Evolutionary conservation across 2,113 vertebrate species (phyloP).

Genomic region (Hymenochirus boettgeri): DNA sequence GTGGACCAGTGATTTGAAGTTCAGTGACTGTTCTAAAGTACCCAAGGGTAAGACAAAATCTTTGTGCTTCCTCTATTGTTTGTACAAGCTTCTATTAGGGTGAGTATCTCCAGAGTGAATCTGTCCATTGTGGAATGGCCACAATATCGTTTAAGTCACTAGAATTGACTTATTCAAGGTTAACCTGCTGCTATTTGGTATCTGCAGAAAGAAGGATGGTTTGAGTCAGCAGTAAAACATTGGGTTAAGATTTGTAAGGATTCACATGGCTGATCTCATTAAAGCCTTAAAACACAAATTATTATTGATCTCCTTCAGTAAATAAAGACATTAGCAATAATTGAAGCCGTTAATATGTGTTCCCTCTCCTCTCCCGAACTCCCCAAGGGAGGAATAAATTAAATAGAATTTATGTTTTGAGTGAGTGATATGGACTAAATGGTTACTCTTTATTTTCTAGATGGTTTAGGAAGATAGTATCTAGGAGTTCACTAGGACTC

Average conservation of each 20-base stretch:
- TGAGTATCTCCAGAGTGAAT: no score
- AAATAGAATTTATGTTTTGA: neutral
- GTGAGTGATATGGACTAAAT: neutral
- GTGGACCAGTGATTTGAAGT: no score
- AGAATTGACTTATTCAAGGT: no score
- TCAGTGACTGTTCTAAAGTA: no score
- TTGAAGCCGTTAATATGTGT: neutral
- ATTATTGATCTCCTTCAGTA: slow-evolving; percentile 1
- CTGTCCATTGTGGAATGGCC: no score
- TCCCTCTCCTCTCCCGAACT: neutral
- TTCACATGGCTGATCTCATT: neutral
- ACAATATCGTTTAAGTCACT: no score
- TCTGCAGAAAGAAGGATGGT: no score
- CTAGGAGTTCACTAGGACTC: no score
- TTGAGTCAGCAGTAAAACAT: neutral
- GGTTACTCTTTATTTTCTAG: neutral
- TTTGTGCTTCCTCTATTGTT: no score
- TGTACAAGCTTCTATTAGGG: no score
- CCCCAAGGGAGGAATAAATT: neutral
- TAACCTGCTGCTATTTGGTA: no score
- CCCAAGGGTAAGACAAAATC: no score
- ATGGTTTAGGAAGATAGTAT: neutral
- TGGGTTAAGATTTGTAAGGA: neutral
- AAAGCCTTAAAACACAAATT: neutral
- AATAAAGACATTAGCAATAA: slow-evolving; percentile 1